These are phyloP conservation scores for Ctenomys sociabilis DNA, from an alignment of 2,113 vertebrate species.

Conservation along the genomic window DNA sequence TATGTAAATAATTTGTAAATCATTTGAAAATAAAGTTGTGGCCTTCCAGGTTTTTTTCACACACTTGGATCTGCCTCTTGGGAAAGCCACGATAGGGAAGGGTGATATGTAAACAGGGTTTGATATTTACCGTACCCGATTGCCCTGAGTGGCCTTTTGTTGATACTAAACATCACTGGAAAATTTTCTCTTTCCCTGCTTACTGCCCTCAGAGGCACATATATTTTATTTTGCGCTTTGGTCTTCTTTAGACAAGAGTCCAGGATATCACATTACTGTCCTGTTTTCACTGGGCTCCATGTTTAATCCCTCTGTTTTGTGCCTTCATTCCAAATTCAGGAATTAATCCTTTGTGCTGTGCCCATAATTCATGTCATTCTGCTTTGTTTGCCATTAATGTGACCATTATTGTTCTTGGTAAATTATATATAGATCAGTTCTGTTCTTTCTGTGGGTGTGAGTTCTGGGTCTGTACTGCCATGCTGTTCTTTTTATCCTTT, in stretches of 20 bases:
- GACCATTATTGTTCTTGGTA: not conserved
- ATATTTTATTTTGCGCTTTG: constrained; percentile 57
- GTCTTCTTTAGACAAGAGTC: constrained; percentile 50
- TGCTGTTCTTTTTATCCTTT: not conserved
- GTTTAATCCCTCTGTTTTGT: constrained; percentile 55
- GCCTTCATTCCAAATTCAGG: constrained; percentile 42
- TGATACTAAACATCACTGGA: constrained; percentile 49
- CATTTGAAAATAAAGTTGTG: constrained; percentile 74
- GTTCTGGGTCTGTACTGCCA: not conserved
- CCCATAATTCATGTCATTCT: not conserved
- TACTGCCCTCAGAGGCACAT: constrained; percentile 39
- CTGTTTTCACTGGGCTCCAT: constrained; percentile 49
- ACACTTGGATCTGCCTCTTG: constrained; percentile 67
- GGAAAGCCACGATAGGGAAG: constrained; percentile 60
- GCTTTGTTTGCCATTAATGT: not conserved
- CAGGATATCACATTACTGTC: constrained; percentile 33
- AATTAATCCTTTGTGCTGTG: not conserved
- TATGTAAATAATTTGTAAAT: constrained; percentile 78
- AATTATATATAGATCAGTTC: not conserved
- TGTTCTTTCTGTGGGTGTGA: not conserved
- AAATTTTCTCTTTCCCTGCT: constrained; percentile 45
- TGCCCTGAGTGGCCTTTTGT: constrained; percentile 52
- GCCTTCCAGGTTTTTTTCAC: constrained; percentile 72
- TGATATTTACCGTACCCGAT: constrained; percentile 45
- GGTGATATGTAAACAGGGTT: constrained; percentile 67